Evolutionary conservation across 2,888 invertebrate genomes (phyloP), one percentile per base, ranked within the genome.

Genomic region (Heliconius cydno): DNA sequence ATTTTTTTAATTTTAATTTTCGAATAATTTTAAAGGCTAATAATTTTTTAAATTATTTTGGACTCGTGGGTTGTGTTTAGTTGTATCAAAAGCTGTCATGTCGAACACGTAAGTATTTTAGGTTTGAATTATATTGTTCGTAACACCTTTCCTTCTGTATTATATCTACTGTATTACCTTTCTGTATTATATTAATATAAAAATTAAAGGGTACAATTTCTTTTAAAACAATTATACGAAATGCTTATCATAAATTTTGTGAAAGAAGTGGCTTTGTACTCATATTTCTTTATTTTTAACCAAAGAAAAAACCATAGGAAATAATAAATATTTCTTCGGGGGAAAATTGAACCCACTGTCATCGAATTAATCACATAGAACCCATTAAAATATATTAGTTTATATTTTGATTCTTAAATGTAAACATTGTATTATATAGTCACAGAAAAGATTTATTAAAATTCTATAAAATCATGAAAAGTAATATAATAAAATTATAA

Each of bases 91-190:
- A 86, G 85, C 86, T 84, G 85, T 84, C 85, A 90, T 90, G 90
- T 86, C 85, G 83, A 88, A 87, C 83, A 88, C 84, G 91, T 91
- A 86, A 91, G 90, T 88, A 85, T 86, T 88, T 87, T 84, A 76
- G 84, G 87, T 87, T 80, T 82, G 78, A 79, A 72, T 70, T 28
- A 60, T 34, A 63, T 67, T 52, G 25, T 68, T 68, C 10, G 28
- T 77, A 3, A 77, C n/a, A 28, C 67, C 15, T 77, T 77, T 71
- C 38, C 15, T 65, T 7, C 66, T 60, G 72, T 57, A 72, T 46
- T 46, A 57, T 60, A 60, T 1, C 9, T 34, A 34, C n/a, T 34
- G 7, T 10, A n/a, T n/a, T 60, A 10, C 7, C n/a, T n/a, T n/a
- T n/a, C n/a, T n/a, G n/a, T n/a, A n/a, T n/a, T n/a, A n/a, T 57